Evolutionary conservation across 2,888 invertebrate species (phyloP), one percentile per base, ranked within the genome.

Genomic region (Rhabditophanes sp.): DNA sequence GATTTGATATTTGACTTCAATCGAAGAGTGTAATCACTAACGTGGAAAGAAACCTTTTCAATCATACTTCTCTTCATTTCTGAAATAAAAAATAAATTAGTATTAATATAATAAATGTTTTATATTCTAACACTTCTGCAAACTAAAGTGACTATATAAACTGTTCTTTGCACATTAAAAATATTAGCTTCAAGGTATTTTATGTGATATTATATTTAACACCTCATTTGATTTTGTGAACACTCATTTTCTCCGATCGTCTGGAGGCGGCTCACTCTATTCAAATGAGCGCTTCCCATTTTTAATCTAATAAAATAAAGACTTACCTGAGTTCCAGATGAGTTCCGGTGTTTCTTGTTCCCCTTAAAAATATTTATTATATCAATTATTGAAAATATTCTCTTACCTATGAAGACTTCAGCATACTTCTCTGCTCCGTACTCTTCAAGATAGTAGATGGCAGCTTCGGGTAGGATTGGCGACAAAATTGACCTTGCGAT

Each of bases 341-440:
- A 88, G 90, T 70, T 99, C 96, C 0, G 96, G 96, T 5, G 93
- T 96, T 68, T 99, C 93, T 72, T 83, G 96, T 70, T 99, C 96
- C 1, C n/a, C n/a, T n/a, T n/a, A n/a, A n/a, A n/a, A n/a, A n/a
- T n/a, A n/a, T n/a, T 90, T 93, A n/a, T n/a, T n/a, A n/a, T n/a
- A n/a, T n/a, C n/a, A n/a, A n/a, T n/a, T n/a, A n/a, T n/a, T n/a
- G n/a, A n/a, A n/a, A n/a, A 15, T 35, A 8, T 9, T 5, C 11
- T 11, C 5, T 25, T 29, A 33, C 93, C 93, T 7, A 72, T 63
- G 49, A 68, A 70, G 56, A 85, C 87, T 70, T 96, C 85, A 0
- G 96, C 87, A 69, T 96, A 99, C 66, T 87, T 88, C 45, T 93
- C 93, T 0, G 90, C 76, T 1, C 90, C 90, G 64, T 99, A 88